phyloP scores from a whole-genome alignment of 2,113 vertebrate species.

The Pseudorasbora parva region DNA sequence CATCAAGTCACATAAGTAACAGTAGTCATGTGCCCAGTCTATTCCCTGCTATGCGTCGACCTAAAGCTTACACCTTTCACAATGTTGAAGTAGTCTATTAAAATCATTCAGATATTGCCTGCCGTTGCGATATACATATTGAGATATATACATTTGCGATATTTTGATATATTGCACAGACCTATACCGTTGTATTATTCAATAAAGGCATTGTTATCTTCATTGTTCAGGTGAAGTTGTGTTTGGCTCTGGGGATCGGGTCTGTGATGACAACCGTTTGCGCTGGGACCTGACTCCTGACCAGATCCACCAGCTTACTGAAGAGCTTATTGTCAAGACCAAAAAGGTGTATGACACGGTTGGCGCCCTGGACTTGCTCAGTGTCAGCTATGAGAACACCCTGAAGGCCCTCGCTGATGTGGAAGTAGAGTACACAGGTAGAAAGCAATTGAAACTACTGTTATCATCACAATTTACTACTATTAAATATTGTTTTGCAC shows the following conservation, averaged over 20 bases:
- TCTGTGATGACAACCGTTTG: conserved; percentile 74
- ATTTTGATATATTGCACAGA: no score
- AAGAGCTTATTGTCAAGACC: conserved; percentile 82
- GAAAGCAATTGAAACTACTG: not conserved
- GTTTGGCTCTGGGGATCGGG: conserved; percentile 61
- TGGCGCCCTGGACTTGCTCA: conserved; percentile 74
- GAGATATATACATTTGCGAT: no score
- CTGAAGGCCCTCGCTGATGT: conserved; percentile 89
- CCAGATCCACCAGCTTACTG: conserved; percentile 78
- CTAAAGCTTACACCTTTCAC: no score
- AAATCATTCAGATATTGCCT: no score
- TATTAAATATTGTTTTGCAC: not conserved
- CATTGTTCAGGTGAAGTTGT: conserved; percentile 74
- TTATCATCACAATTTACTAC: no score
- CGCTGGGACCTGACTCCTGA: conserved; percentile 87
- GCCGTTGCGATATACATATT: no score
- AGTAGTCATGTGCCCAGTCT: no score
- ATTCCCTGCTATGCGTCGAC: no score
- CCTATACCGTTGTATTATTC: not conserved
- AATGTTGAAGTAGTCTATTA: no score
- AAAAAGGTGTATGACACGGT: conserved; percentile 90
- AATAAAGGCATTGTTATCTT: not conserved
- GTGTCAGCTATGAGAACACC: conserved; percentile 85
- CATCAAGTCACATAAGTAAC: no score
- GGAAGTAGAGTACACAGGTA: conserved; percentile 93